phyloP scores from a whole-genome alignment of 2,113 vertebrate genomes.

The Eurystomus gularis region DNA sequence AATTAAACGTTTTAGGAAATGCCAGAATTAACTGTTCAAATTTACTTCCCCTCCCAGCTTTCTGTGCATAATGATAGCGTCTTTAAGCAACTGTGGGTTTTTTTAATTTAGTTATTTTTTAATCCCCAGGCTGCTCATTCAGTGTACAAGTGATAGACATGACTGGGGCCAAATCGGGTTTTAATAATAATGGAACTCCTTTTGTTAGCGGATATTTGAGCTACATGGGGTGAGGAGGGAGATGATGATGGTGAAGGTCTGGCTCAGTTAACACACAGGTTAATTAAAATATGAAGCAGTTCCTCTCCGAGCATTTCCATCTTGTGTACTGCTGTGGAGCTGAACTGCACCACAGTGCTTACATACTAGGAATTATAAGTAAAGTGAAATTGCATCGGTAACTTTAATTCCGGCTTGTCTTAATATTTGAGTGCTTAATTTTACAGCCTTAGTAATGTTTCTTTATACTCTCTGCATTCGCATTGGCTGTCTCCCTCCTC shows the following conservation, averaged over 20 bases:
- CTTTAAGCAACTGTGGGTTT: not conserved
- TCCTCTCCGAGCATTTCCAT: not conserved
- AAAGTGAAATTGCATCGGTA: not conserved
- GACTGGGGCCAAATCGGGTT: not conserved
- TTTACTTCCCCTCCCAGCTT: not conserved
- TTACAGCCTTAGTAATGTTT: not conserved
- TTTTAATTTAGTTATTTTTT: too few species aligned
- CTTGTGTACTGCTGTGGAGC: not conserved
- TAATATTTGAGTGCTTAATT: not conserved
- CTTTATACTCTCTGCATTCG: not conserved
- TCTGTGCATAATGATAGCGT: not conserved
- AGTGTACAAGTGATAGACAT: not conserved
- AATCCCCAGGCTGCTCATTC: not conserved
- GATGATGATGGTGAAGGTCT: too few species aligned
- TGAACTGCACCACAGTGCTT: not conserved
- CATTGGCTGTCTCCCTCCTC: not conserved
- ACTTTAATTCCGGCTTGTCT: not conserved
- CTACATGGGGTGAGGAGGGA: not conserved
- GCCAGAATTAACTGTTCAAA: not conserved
- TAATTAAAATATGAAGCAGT: not conserved
- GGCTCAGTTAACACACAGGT: not conserved
- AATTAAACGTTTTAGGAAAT: not conserved
- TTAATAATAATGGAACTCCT: not conserved
- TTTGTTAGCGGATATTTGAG: not conserved
- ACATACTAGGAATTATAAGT: not conserved